A percentile compares a stretch with the other conserved stretches of the same genome.
phyloP scores from a whole-genome alignment of 2,797 vertebrate genomes.

The Decapterus maruadsi region DNA sequence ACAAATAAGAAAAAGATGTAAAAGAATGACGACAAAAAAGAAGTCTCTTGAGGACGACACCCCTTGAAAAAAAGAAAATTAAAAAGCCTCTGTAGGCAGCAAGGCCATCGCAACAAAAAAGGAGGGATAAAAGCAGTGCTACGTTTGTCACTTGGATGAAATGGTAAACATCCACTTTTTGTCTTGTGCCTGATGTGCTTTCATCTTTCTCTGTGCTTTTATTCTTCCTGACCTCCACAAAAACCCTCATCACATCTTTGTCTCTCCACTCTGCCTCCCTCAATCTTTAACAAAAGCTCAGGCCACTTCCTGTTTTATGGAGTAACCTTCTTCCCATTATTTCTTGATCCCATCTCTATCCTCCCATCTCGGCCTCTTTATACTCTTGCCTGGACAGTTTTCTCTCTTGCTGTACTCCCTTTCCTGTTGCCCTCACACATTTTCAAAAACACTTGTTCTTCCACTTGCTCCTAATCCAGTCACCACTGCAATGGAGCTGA shows the following conservation, averaged over 20 bases:
- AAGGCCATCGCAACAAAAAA: slow-evolving; percentile 88
- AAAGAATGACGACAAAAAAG: slow-evolving; percentile 76
- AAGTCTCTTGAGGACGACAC: slow-evolving; percentile 89
- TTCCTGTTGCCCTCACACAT: slow-evolving; percentile 31
- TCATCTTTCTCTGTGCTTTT: slow-evolving; percentile 78
- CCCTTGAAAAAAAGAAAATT: slow-evolving; percentile 89
- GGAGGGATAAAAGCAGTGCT: slow-evolving; percentile 87
- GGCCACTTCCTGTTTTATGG: slow-evolving; percentile 61
- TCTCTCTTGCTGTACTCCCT: slow-evolving; percentile 36
- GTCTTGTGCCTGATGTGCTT: slow-evolving; percentile 71
- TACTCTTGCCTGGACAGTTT: slow-evolving; percentile 25
- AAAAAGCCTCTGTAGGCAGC: slow-evolving; percentile 89
- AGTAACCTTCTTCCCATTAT: slow-evolving; percentile 72
- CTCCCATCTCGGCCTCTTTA: slow-evolving; percentile 43
- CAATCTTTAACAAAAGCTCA: slow-evolving; percentile 75
- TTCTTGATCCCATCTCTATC: slow-evolving; percentile 51
- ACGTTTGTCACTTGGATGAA: slow-evolving; percentile 77
- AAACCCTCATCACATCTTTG: slow-evolving; percentile 52
- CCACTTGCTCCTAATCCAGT: slow-evolving; percentile 53
- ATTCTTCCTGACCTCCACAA: slow-evolving; percentile 70
- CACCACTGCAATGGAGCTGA: slow-evolving; percentile 71
- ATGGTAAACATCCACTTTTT: slow-evolving; percentile 74
- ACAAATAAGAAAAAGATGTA: slow-evolving; percentile 86
- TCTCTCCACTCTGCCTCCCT: slow-evolving; percentile 57
- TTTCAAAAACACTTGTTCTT: slow-evolving; percentile 38